phyloP scores from a whole-genome alignment of 2,888 invertebrate species.

The Mesorhabditis spiculigera region DNA sequence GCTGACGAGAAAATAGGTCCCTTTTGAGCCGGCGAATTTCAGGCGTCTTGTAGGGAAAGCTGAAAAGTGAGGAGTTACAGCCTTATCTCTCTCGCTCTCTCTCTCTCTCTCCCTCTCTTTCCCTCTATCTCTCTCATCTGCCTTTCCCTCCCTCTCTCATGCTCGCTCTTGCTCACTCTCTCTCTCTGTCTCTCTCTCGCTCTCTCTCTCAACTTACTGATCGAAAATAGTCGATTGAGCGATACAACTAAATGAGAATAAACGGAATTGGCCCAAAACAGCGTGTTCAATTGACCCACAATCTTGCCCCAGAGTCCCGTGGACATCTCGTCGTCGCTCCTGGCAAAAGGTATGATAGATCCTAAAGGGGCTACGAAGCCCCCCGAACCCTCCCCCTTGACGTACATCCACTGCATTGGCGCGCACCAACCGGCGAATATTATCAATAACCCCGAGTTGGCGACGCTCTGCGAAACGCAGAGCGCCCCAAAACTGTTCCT shows the following conservation, averaged over 20 bases:
- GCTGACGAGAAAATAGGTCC: not conserved
- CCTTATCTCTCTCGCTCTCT: too few species aligned
- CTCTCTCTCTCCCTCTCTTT: too few species aligned
- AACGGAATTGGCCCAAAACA: not conserved
- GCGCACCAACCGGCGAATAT: not conserved
- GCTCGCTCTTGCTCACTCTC: too few species aligned
- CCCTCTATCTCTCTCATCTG: too few species aligned
- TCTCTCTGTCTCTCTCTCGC: too few species aligned
- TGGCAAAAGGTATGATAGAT: not conserved
- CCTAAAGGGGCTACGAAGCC: too few species aligned
- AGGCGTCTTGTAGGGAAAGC: not conserved
- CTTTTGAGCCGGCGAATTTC: not conserved
- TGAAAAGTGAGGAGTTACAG: not conserved
- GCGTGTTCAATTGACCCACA: not conserved
- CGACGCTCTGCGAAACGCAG: constrained; percentile 1
- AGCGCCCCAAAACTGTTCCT: constrained; percentile 4
- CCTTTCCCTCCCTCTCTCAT: not conserved
- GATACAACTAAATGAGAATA: not conserved
- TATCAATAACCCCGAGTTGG: not conserved
- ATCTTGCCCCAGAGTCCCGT: not conserved
- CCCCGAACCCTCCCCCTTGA: too few species aligned
- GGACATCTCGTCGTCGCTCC: not conserved
- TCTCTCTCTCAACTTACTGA: not conserved
- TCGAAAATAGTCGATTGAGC: not conserved
- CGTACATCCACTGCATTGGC: not conserved